Percentiles rank a stretch among this genome's conserved stretches.
These are phyloP conservation scores for Diglossa brunneiventris DNA, from an alignment of 2,113 vertebrate genomes.

Conservation along the genomic window DNA sequence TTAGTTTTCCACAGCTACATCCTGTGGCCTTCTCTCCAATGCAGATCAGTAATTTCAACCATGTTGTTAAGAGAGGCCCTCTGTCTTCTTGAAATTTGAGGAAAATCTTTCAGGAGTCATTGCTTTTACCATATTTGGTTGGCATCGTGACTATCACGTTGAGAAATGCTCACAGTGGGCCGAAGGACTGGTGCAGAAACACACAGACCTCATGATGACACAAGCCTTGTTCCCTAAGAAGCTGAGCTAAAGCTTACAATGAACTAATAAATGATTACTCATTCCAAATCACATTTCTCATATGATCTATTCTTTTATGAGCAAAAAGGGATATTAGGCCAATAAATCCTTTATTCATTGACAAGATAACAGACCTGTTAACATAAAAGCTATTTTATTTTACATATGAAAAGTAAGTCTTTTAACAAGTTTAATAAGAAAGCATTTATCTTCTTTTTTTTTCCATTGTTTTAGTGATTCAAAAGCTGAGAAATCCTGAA, in stretches of 20 bases:
- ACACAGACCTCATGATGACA: neutral
- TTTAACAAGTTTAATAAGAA: slow-evolving; percentile 5
- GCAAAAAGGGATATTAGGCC: slow-evolving; percentile 1
- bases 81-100: neutral
- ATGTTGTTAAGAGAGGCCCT: neutral
- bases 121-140: neutral
- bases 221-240: neutral
- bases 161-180: neutral
- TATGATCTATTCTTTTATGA: slow-evolving; percentile 22
- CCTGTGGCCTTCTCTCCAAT: neutral
- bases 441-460: neutral
- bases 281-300: slow-evolving; percentile 20
- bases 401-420: slow-evolving; percentile 45
- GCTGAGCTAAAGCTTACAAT: neutral
- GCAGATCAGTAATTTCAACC: neutral
- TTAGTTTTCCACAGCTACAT: neutral
- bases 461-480: slow-evolving; percentile 31
- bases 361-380: slow-evolving; percentile 44
- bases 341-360: slow-evolving; percentile 34
- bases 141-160: neutral
- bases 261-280: slow-evolving; percentile 7
- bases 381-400: slow-evolving; percentile 46
- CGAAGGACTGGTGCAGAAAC: neutral
- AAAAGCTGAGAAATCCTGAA: slow-evolving; percentile 23
- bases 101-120: neutral